Percentiles rank a stretch among this genome's conserved stretches.
phyloP scores from a whole-genome alignment of 2,113 vertebrate genomes.

The Engystomops pustulosus region DNA sequence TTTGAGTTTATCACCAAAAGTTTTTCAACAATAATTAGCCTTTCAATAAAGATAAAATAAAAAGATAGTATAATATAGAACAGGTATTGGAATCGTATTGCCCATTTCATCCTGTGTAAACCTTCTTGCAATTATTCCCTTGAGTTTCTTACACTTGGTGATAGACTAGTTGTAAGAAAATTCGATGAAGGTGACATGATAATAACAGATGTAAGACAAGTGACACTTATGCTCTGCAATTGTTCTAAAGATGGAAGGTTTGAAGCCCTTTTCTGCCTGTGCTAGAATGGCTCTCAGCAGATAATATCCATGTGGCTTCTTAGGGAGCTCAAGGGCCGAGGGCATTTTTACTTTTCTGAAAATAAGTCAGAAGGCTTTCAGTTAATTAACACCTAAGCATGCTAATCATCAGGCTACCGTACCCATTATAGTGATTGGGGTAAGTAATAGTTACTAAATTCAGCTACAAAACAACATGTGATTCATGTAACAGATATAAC shows the following conservation, averaged over 20 bases:
- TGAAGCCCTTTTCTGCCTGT: neutral
- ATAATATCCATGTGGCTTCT: neutral
- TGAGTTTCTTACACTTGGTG: neutral
- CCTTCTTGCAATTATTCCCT: neutral
- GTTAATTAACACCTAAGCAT: neutral
- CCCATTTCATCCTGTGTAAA: neutral
- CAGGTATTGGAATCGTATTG: too few relatives aligned
- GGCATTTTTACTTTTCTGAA: neutral
- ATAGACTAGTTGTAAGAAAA: neutral
- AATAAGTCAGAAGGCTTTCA: neutral
- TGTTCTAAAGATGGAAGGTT: constrained; percentile 1
- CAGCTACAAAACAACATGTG: neutral
- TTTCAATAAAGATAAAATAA: too few relatives aligned
- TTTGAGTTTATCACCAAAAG: too few relatives aligned
- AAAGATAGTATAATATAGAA: too few relatives aligned
- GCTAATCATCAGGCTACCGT: neutral
- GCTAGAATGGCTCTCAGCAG: neutral
- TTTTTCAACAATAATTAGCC: too few relatives aligned
- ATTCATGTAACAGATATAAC: neutral
- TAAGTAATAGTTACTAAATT: neutral
- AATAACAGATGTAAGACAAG: neutral
- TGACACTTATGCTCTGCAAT: neutral
- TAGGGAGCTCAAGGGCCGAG: neutral
- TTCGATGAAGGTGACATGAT: neutral
- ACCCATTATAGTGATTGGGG: too few relatives aligned